These are phyloP conservation scores for Oscheius sp. DNA, from an alignment of 2,888 invertebrate genomes.

Conservation along the genomic window DNA sequence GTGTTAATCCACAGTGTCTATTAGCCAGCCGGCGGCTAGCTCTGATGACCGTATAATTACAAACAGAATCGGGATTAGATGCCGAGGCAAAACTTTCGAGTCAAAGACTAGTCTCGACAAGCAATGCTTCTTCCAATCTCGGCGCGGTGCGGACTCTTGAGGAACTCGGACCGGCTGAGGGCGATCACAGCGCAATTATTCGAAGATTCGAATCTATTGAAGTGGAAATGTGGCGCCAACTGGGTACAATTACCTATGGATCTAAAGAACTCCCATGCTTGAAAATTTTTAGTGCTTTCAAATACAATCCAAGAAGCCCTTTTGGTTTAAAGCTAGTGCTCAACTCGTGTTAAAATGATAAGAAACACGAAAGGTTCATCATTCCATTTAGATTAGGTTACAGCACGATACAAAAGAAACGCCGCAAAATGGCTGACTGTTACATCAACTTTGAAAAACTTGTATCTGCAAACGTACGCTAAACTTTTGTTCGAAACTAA, in stretches of 20 bases:
- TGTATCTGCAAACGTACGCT: too few species aligned
- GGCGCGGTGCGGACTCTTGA: conserved; percentile 17
- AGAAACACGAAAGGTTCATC: too few species aligned
- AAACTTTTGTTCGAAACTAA: too few species aligned
- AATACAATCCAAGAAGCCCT: too few species aligned
- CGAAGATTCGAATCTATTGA: conserved; percentile 34
- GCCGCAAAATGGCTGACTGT: too few species aligned
- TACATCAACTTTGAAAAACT: too few species aligned
- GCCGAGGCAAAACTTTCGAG: neutral
- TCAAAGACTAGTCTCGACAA: neutral
- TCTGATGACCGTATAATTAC: conserved; percentile 33
- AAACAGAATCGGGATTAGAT: conserved; percentile 30
- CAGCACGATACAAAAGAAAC: too few species aligned
- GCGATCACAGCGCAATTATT: conserved; percentile 31
- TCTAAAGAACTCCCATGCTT: too few species aligned
- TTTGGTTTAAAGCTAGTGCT: too few species aligned
- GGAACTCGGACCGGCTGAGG: conserved; percentile 20
- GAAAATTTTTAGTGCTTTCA: too few species aligned
- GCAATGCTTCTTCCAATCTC: neutral
- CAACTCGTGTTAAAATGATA: too few species aligned
- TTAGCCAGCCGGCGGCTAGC: conserved; percentile 27
- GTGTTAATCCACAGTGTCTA: conserved; percentile 38
- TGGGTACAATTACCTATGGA: conserved; percentile 9
- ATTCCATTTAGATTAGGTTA: too few species aligned
- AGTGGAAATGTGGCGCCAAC: conserved; percentile 32